Base-by-base conservation (phyloP, 2,797 vertebrate genomes). In the Picus viridis region DNA sequence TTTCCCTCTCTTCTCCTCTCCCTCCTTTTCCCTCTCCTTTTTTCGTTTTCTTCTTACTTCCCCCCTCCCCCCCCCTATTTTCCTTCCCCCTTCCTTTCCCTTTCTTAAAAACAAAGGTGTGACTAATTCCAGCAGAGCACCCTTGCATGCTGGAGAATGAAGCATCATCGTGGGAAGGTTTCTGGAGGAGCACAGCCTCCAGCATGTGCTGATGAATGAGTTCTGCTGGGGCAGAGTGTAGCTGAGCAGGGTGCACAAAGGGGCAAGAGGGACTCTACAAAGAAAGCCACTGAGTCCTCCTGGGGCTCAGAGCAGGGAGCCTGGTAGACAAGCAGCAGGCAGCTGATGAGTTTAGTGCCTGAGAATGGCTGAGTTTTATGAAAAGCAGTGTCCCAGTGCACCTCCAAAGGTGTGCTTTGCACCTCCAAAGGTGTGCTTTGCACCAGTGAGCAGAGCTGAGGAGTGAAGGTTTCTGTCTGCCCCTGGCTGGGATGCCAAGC, bases 181-280 rank as follows among this genome's bases (percentile, higher is more conserved):
- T 69, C 41, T 24, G 63, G 53, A 19, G n/a, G 14, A 24, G 9
- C 34, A 6, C 56, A 22, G 9, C 41, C 20, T 72, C 63, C 32
- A 1, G 9, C 27, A 39, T 10, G 7, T 1, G 13, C 2, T 1
- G 8, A 3, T 18, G 83, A 29, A 17, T 9, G 58, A 17, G 30
- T 24, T 87, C 47, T 58, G 9, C 45, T 61, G 34, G 45, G 29
- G 17, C 30, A 45, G 36, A 13, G 45, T 0, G 2, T 9, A 20
- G 13, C 2, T 2, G 17, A 83, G 62, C 10, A 5, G 32, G 20
- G 7, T 1, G 7, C 1, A 2, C 14, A 10, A 22, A 19, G 19
- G 53, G 30, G 16, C 5, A 19, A 39, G 83, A 47, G 9, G 43
- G 68, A 49, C 9, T 29, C 36, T 23, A 2, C 23, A 29, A 7